These are phyloP conservation scores for Bilobella aurantiaca DNA, from an alignment of 1,140 invertebrate species.

Conservation along the genomic window DNA sequence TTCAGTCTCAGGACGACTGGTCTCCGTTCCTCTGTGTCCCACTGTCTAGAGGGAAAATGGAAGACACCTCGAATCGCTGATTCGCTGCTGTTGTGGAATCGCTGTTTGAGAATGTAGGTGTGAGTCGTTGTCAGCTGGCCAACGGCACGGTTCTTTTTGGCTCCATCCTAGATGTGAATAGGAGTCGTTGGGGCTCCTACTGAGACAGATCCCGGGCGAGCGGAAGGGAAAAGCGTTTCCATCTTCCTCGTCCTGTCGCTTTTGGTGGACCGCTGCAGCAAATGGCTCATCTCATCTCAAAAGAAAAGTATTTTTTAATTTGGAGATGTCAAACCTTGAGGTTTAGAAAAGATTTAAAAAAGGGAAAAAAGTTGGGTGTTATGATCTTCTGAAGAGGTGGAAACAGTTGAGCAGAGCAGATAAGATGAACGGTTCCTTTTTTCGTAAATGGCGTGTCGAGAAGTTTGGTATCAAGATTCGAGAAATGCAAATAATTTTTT, in stretches of 20 bases:
- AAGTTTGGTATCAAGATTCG: too few species aligned
- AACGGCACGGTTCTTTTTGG: neutral
- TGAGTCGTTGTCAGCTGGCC: constrained; percentile 1
- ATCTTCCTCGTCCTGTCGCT: neutral
- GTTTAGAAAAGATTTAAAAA: too few species aligned
- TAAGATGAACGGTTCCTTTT: too few species aligned
- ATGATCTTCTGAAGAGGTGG: too few species aligned
- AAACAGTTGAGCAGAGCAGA: too few species aligned
- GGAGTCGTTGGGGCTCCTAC: neutral
- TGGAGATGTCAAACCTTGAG: neutral
- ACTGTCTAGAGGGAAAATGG: too few species aligned
- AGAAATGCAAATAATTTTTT: too few species aligned
- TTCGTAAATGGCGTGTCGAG: too few species aligned
- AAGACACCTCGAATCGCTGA: constrained; percentile 1
- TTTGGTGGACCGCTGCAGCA: neutral
- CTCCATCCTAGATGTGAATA: neutral
- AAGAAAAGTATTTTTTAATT: constrained; percentile 14
- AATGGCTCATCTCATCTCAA: neutral
- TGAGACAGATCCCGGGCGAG: neutral
- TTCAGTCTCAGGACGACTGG: too few species aligned
- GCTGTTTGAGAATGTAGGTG: neutral
- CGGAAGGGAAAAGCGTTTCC: too few species aligned
- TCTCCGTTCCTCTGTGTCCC: too few species aligned
- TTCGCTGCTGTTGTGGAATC: neutral
- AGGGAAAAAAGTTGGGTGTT: too few species aligned